Conservation (phyloP, 2,888 invertebrate genomes). For the Epirrhoe tristata region DNA sequence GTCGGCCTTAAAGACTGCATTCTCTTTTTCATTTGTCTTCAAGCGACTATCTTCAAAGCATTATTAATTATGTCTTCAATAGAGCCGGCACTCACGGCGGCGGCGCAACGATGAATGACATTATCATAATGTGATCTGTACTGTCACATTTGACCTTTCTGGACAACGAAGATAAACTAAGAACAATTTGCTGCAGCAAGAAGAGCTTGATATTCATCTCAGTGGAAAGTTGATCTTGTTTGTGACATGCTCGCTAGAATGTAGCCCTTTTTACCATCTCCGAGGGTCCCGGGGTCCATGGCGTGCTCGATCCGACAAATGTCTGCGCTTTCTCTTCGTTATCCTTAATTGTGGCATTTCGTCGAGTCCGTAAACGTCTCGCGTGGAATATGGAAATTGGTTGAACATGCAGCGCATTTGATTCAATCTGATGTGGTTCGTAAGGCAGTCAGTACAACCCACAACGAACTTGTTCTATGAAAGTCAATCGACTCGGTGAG, state of each 20-base stretch:
- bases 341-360: slow-evolving; percentile 25
- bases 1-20: neutral
- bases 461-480: slow-evolving; percentile 1
- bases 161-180: neutral
- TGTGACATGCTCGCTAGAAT: slow-evolving; percentile 35
- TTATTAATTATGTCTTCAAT: slow-evolving; percentile 12
- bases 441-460: neutral
- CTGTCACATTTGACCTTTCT: neutral
- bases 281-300: slow-evolving; percentile 14
- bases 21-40: neutral
- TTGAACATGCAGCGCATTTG: neutral
- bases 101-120: slow-evolving; percentile 2
- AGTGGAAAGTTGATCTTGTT: slow-evolving; percentile 45
- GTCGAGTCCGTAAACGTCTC: slow-evolving; percentile 2
- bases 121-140: slow-evolving; percentile 5
- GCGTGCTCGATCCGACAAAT: slow-evolving; percentile 22
- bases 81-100: slow-evolving; percentile 9
- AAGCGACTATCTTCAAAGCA: neutral
- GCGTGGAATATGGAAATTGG: slow-evolving; percentile 5
- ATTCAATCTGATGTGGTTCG: neutral
- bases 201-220: slow-evolving; percentile 23
- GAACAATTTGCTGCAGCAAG: slow-evolving; percentile 4
- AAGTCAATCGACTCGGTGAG: neutral
- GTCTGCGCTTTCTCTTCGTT: slow-evolving; percentile 23
- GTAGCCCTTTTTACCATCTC: slow-evolving; percentile 17